Conservation (phyloP, 2,797 vertebrate species). For the Poeciliopsis turneri region DNA sequence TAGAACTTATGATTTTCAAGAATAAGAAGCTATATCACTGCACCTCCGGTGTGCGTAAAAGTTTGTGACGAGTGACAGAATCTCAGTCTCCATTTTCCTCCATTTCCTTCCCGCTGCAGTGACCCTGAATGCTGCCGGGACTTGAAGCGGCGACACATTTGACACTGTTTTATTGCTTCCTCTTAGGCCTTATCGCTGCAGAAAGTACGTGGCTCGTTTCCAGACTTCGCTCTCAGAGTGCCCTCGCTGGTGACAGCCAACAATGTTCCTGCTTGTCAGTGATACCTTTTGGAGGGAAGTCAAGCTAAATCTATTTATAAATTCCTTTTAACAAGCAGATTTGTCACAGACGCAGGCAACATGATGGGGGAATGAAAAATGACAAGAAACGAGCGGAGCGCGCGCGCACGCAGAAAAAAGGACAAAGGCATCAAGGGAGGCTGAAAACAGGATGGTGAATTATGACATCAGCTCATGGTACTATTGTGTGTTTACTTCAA, state of each 20-base stretch:
- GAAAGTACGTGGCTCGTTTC: slow-evolving; percentile 37
- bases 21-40: background rate
- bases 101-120: background rate
- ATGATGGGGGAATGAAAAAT: slow-evolving; percentile 17
- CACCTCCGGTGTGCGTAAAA: slow-evolving; percentile 18
- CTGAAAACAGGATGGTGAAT: background rate
- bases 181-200: slow-evolving; percentile 40
- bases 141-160: slow-evolving; percentile 22
- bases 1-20: background rate
- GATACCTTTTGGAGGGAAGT: slow-evolving; percentile 32
- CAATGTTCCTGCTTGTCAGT: slow-evolving; percentile 24
- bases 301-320: slow-evolving; percentile 59
- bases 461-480: slow-evolving; percentile 5
- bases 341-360: slow-evolving; percentile 25
- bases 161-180: slow-evolving; percentile 33
- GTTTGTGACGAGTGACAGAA: slow-evolving; percentile 19
- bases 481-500: background rate
- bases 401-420: background rate
- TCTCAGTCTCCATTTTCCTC: slow-evolving; percentile 17
- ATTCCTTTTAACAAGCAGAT: slow-evolving; percentile 54
- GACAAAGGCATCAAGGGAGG: slow-evolving; percentile 3
- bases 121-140: slow-evolving; percentile 37
- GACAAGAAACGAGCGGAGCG: slow-evolving; percentile 20
- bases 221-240: slow-evolving; percentile 35
- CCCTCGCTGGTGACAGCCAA: slow-evolving; percentile 41